Percentiles rank a stretch among this genome's conserved stretches.
These are phyloP conservation scores for Neria commutata DNA, from an alignment of 2,888 invertebrate species.

Conservation along the genomic window DNA sequence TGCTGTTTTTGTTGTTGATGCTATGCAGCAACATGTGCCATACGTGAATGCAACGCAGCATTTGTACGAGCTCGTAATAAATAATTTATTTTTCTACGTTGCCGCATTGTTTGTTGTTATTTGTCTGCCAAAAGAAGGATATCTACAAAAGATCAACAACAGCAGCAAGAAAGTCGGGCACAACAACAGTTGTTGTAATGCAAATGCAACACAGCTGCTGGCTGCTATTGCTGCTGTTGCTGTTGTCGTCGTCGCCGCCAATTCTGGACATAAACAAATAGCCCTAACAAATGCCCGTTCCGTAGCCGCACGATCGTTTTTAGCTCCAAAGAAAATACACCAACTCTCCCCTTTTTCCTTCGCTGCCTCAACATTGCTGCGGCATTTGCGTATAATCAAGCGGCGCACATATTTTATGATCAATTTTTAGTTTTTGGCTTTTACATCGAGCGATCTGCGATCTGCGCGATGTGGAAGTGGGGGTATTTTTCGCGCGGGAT, in stretches of 20 bases:
- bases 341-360: neutral
- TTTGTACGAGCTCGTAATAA: neutral
- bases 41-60: too few species aligned
- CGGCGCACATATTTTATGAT: too few species aligned
- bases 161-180: neutral
- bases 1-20: too few species aligned
- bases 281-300: neutral
- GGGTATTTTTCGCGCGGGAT: too few species aligned
- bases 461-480: too few species aligned
- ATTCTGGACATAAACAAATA: too few species aligned
- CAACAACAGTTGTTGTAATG: neutral
- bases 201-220: neutral
- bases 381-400: neutral
- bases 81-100: neutral
- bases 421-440: too few species aligned
- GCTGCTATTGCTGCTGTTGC: constrained; percentile 1
- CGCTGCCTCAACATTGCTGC: neutral
- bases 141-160: neutral
- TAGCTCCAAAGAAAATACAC: neutral
- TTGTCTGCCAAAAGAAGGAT: too few species aligned
- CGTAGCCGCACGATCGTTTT: neutral
- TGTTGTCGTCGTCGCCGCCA: too few species aligned
- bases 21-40: too few species aligned
- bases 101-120: too few species aligned
- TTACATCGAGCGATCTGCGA: too few species aligned